Base-by-base conservation (phyloP, 2,888 invertebrate species). In the Ochropleura leucogaster region DNA sequence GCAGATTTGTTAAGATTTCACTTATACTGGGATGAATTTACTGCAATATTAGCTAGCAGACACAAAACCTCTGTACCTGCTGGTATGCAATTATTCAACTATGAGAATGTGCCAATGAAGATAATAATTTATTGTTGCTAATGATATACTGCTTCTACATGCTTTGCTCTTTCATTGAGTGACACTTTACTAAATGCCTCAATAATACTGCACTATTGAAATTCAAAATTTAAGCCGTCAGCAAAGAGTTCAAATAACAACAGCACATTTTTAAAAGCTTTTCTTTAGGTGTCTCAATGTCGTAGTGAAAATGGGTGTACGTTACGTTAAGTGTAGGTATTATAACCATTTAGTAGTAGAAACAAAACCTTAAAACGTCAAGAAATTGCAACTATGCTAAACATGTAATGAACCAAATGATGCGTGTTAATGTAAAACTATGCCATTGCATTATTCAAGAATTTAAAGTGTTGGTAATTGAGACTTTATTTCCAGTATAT, bases 381-480 rank as follows among this genome's bases (percentile, higher is more conserved):
- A 40, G 60, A 1, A 60, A 51, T 20, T 9, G 51, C 8, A 74
- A 20, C 16, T 59, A 9, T 3, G 30, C 30, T 30, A 30, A 30
- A 30, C 3, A 30, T 30, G 10, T 68, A 47, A 44, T n/a, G 62
- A 44, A 51, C 4, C 18, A 47, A 64, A 72, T n/a, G 2, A 55
- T 30, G 64, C 68, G 12, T 46, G 16, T 5, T 10, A 63, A 16
- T 74, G 30, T 79, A 79, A 66, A 68, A 66, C 18, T 46, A 30
- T 62, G 46, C 14, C 30, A 51, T 67, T 12, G 44, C 55, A 57
- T 57, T 66, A 47, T 51, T 62, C 20, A 42, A 64, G 20, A 69
- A 66, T 82, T 72, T 64, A 40, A 68, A 72, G 66, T 72, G 60
- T 49, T 62, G 12, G 77, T 72, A 80, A 77, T 77, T 77, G 66